Evolutionary conservation across 2,888 invertebrate genomes (phyloP).

Genomic region (Ochlodes sylvanus): DNA sequence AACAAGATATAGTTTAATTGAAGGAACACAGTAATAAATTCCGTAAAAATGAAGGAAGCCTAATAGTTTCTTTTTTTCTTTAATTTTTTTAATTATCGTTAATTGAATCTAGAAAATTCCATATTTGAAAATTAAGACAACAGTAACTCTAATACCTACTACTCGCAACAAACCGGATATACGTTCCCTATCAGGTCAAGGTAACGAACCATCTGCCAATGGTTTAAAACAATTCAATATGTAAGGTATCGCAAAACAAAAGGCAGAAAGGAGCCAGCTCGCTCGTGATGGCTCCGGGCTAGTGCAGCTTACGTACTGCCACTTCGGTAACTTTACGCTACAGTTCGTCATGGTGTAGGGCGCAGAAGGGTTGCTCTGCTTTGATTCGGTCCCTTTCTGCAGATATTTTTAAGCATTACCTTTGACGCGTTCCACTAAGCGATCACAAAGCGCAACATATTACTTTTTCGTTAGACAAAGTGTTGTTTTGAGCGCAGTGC

Average conservation of each 20-base stretch:
- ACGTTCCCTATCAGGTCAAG: conserved; percentile 31
- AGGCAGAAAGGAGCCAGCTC: conserved; percentile 55
- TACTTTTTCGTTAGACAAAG: too few relatives aligned
- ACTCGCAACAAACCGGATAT: conserved; percentile 13
- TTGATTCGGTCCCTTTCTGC: too few relatives aligned
- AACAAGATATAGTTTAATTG: too few relatives aligned
- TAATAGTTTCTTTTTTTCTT: too few relatives aligned
- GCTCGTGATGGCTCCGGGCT: conserved; percentile 74
- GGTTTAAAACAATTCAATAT: conserved; percentile 51
- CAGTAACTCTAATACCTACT: not conserved
- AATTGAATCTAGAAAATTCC: not conserved
- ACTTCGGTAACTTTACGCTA: conserved; percentile 74
- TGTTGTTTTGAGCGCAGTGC: too few relatives aligned
- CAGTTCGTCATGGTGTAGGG: conserved; percentile 50
- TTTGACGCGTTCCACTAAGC: too few relatives aligned
- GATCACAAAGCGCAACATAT: too few relatives aligned
- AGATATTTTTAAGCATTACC: too few relatives aligned
- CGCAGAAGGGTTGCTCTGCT: not conserved
- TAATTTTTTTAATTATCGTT: not conserved
- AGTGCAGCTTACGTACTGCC: conserved; percentile 67
- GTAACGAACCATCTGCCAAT: conserved; percentile 47
- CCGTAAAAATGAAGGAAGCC: too few relatives aligned
- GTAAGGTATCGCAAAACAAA: conserved; percentile 52
- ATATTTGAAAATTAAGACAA: not conserved
- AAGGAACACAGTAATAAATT: too few relatives aligned